Evolutionary conservation across 1,140 invertebrate genomes (phyloP), one percentile per base, ranked within the genome.

Genomic region (Luehdorfia chinensis): DNA sequence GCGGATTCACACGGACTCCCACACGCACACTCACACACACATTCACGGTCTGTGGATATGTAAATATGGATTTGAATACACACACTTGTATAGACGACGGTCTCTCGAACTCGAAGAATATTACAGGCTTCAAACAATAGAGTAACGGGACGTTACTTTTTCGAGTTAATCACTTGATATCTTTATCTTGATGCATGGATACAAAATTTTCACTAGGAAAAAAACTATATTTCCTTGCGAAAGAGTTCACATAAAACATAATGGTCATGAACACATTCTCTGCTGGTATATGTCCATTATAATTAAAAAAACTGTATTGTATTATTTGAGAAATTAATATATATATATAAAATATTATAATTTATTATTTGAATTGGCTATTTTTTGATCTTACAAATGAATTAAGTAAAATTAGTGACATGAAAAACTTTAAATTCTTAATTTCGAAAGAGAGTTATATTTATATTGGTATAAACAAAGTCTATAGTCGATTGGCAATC

Each of bases 1-100:
- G 55, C 55, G 65, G 59, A 69, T 78, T 84, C 79, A 84, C 76
- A 80, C 75, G 75, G 64, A 63, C 70, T 59, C 64, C 54, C 59
- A 74, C 65, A 72, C 63, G 66, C 76, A 78, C 73, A 77, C 76
- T 18, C n/a, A 64, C 64, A 56, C 61, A 74, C 66, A 72, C 66
- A 70, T 78, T 80, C 75, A 77, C 79, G 73, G 75, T 80, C 69
- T 66, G 55, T 77, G 76, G 60, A 67, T 80, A 84, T 79, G 75
- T 80, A 77, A 75, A 77, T 76, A 72, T 33, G 56, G 49, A 63
- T 62, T 54, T 60, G 50, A 59, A 66, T 66, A 66, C 59, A 64
- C 59, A 58, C 56, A 49, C 47, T 46, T 44, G 47, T 47, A 61
- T 13, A 31, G 23, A 28, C 41, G 56, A 32, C 13, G 41, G 19